Conservation (phyloP, 2,888 invertebrate genomes). For the Pycnomerus fuliginosus region DNA sequence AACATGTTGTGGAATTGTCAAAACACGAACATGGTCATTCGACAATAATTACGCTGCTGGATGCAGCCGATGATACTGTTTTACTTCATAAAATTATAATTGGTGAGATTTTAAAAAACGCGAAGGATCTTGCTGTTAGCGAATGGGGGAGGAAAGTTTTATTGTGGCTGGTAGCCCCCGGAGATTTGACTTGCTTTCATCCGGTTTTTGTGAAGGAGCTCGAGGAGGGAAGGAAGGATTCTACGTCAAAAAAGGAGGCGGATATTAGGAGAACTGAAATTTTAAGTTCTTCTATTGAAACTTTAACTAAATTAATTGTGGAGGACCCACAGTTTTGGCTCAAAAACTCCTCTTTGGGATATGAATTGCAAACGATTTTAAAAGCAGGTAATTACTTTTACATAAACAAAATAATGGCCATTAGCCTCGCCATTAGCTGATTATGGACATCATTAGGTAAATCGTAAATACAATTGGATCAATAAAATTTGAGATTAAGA, state of each 20-base stretch:
- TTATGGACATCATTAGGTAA: too few species aligned
- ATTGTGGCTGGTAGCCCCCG: conserved; percentile 83
- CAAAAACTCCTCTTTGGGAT: conserved; percentile 63
- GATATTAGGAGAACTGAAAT: conserved; percentile 69
- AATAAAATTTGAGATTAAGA: too few species aligned
- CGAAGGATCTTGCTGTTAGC: conserved; percentile 69
- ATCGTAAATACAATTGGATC: too few species aligned
- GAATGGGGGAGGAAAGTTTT: conserved; percentile 81
- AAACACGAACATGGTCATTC: conserved; percentile 87
- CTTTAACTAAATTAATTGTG: conserved; percentile 42
- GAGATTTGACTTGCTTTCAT: conserved; percentile 78
- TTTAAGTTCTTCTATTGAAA: conserved; percentile 49
- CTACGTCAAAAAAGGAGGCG: conserved; percentile 72
- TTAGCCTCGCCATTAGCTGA: too few species aligned
- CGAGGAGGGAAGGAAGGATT: conserved; percentile 70
- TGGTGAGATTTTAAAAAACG: conserved; percentile 65
- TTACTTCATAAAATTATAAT: conserved; percentile 80
- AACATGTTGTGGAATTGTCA: conserved; percentile 75
- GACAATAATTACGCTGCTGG: conserved; percentile 79
- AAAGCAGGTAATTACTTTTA: conserved; percentile 58
- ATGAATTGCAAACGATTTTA: conserved; percentile 70
- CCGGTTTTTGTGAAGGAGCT: conserved; percentile 75
- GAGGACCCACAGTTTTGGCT: conserved; percentile 69
- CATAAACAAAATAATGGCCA: too few species aligned
- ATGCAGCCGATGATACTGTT: conserved; percentile 90